Conservation (phyloP, 2,797 vertebrate species). For the Malacoctenus gilli region DNA sequence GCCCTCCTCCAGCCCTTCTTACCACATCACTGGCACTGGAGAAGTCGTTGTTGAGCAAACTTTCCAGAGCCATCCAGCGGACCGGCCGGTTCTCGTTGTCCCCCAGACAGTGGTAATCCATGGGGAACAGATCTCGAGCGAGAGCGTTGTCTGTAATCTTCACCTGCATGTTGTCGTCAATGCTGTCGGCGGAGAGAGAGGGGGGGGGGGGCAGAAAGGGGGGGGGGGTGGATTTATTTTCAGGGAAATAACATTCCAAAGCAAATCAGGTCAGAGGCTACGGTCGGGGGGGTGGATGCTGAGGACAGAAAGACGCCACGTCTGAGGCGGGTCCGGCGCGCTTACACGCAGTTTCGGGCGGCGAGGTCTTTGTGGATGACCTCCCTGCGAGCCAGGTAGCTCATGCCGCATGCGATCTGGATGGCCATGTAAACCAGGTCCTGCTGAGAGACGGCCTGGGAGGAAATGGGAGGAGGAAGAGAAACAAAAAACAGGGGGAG, state of each 20-base stretch:
- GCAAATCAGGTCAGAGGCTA: slow-evolving; percentile 17
- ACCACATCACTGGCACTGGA: slow-evolving; percentile 99
- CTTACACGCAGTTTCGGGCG: slow-evolving; percentile 98
- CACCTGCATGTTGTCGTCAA: slow-evolving; percentile 97
- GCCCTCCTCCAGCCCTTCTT: slow-evolving; percentile 54
- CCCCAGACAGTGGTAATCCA: slow-evolving; percentile 99
- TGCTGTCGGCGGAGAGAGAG: slow-evolving; percentile 83
- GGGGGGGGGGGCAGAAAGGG: not conserved
- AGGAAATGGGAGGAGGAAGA: slow-evolving; percentile 47
- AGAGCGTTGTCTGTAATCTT: slow-evolving; percentile 99
- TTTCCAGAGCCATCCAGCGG: slow-evolving; percentile 99
- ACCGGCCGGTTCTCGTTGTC: slow-evolving; percentile 98
- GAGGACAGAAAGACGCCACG: slow-evolving; percentile 1
- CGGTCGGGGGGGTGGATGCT: too few species aligned
- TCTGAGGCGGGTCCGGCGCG: slow-evolving; percentile 44
- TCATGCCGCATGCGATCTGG: slow-evolving; percentile 99
- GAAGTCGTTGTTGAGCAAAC: slow-evolving; percentile 96
- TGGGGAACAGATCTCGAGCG: slow-evolving; percentile 95
- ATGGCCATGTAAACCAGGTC: slow-evolving; percentile 99
- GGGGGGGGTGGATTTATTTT: slow-evolving; percentile 7
- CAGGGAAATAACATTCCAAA: slow-evolving; percentile 19
- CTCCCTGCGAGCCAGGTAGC: slow-evolving; percentile 95
- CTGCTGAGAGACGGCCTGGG: slow-evolving; percentile 96
- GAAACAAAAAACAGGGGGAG: too few species aligned
- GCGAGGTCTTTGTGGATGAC: slow-evolving; percentile 99